These are phyloP conservation scores for Ahaetulla prasina DNA, from an alignment of 2,113 vertebrate species.

Conservation along the genomic window DNA sequence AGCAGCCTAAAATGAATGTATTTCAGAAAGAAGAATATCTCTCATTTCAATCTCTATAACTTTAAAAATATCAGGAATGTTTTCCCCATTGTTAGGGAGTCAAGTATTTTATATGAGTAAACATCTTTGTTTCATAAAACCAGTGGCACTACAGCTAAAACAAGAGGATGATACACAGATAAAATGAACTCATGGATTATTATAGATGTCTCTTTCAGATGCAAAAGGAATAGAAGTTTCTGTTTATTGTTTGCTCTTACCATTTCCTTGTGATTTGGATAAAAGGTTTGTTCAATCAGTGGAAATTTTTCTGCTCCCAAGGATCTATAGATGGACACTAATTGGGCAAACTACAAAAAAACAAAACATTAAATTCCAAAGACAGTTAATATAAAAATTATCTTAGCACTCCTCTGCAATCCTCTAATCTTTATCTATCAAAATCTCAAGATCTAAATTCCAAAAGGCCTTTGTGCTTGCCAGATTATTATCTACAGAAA, in stretches of 20 bases:
- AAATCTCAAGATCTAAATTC: background rate
- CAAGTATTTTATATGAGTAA: background rate
- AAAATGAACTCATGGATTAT: background rate
- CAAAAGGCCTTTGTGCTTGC: background rate
- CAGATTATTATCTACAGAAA: background rate
- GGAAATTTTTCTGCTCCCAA: constrained; percentile 93
- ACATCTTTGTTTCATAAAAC: background rate
- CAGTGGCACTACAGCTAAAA: background rate
- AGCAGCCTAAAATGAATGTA: background rate
- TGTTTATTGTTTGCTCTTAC: constrained; percentile 67
- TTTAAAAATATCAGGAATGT: background rate
- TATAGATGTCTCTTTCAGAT: background rate
- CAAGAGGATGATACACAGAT: background rate
- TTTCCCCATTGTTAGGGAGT: background rate
- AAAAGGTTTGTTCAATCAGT: constrained; percentile 94
- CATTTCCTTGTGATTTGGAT: constrained; percentile 98
- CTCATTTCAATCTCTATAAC: background rate
- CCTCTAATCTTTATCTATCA: background rate
- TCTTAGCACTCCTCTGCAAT: background rate
- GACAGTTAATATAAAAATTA: background rate
- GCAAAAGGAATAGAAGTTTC: background rate
- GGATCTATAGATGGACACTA: constrained; percentile 85
- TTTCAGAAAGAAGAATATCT: background rate
- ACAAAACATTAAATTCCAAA: constrained; percentile 44
- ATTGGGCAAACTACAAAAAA: constrained; percentile 88